Evolutionary conservation across 2,797 vertebrate species (phyloP), one percentile per base, ranked within the genome.

Genomic region (Sebastes cheni): DNA sequence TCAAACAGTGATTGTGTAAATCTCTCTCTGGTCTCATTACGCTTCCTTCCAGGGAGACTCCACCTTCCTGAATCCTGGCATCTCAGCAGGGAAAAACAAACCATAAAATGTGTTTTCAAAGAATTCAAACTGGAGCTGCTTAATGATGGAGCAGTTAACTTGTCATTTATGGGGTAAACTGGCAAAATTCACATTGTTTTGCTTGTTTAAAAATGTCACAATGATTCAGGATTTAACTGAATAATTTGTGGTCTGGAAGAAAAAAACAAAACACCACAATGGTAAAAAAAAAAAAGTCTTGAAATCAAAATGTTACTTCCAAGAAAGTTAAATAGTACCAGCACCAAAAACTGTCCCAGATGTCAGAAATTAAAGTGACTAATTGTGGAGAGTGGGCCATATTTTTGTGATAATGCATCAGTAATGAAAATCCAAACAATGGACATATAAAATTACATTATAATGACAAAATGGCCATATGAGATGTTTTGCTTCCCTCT

Each of bases 31-130:
- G 10, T 64, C 36, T 75, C 71, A 18, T 62, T 71, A 23, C 9
- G 12, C n/a, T 46, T 70, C 66, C 74, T 61, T 27, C 27, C 2
- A 54, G 52, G 52, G 58, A 72, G 73, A 62, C 85, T 58, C 50
- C 61, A 50, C 42, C 55, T 50, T 50, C 46, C 18, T 50, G 46
- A 20, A 10, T 22, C 32, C 22, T 72, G 74, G 68, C 67, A 55
- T 55, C 67, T 7, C 23, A 64, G 60, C 32, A 36, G 55, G 62
- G 22, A 82, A 82, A 46, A 86, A 72, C 70, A 74, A 84, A 67
- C 61, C 78, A 46, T 30, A 25, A 65, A 39, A 46, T 32, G 27
- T n/a, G 30, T 75, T 80, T 46, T 14, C 18, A 3, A 50, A 20
- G 46, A 20, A 50, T 50, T 13, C 36, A 59, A 46, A 58, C 70